Evolutionary conservation across 2,888 invertebrate species (phyloP).

Genomic region (Caenorhabditis plicata): DNA sequence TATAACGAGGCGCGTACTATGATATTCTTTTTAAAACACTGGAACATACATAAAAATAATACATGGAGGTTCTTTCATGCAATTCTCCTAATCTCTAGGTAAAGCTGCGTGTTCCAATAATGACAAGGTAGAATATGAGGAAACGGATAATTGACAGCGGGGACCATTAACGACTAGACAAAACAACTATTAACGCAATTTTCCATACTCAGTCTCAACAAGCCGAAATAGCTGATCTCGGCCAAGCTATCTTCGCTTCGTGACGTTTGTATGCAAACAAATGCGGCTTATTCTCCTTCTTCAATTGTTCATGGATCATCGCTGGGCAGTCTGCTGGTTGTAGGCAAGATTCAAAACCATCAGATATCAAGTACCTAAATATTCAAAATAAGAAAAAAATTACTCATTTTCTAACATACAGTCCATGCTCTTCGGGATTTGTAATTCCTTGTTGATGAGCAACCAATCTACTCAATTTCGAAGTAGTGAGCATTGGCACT

Average conservation of each 20-base stretch:
- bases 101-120: slow-evolving; percentile 6
- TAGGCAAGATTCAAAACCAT: slow-evolving; percentile 77
- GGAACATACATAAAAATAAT: slow-evolving; percentile 2
- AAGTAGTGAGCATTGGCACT: slow-evolving; percentile 86
- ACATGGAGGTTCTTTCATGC: no score
- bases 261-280: slow-evolving; percentile 91
- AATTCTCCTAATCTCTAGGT: no score
- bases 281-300: slow-evolving; percentile 76
- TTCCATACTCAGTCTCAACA: no score
- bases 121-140: neutral
- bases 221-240: slow-evolving; percentile 66
- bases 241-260: slow-evolving; percentile 97
- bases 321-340: slow-evolving; percentile 87
- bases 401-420: slow-evolving; percentile 71
- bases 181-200: neutral
- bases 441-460: slow-evolving; percentile 92
- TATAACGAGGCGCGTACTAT: no score
- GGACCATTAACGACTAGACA: neutral
- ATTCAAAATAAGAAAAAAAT: neutral
- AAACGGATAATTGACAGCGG: slow-evolving; percentile 15
- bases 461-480: slow-evolving; percentile 84
- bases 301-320: slow-evolving; percentile 75
- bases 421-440: slow-evolving; percentile 91
- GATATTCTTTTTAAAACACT: neutral
- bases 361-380: slow-evolving; percentile 58